A percentile compares a stretch with the other conserved stretches of the same genome.
These are phyloP conservation scores for Crypturellus undulatus DNA, from an alignment of 2,113 vertebrate genomes.

Conservation along the genomic window DNA sequence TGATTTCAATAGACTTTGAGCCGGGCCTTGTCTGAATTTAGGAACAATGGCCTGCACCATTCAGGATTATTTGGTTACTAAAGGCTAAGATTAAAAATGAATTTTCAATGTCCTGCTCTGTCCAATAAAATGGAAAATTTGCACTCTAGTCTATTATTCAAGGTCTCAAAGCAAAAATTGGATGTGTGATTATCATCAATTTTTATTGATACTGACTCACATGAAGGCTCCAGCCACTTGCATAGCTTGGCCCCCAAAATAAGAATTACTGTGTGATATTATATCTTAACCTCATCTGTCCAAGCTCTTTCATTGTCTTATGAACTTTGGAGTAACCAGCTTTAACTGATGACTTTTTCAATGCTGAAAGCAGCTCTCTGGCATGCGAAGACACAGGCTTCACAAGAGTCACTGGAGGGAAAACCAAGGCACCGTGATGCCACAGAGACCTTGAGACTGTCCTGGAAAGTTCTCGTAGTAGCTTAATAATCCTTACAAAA, in stretches of 20 bases:
- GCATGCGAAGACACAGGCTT: not conserved
- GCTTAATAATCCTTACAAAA: not conserved
- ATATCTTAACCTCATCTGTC: not conserved
- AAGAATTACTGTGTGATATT: not conserved
- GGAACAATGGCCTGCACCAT: not conserved
- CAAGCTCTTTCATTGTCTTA: not conserved
- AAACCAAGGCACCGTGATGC: accelerated
- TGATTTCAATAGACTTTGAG: not conserved
- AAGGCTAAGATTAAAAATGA: not conserved
- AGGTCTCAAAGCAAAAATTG: not conserved
- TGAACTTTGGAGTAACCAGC: not conserved
- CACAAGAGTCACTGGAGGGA: not conserved
- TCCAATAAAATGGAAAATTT: not conserved
- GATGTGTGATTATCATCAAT: not conserved
- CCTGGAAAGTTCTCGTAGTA: not conserved
- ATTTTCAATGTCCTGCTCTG: not conserved
- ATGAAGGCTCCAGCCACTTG: not conserved
- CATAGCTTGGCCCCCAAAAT: not conserved
- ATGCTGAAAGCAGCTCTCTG: not conserved
- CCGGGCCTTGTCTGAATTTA: not conserved
- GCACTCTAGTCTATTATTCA: not conserved
- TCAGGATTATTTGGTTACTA: not conserved
- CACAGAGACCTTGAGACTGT: not conserved
- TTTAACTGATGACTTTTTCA: not conserved
- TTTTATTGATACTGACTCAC: not conserved